A percentile compares a stretch with the other conserved stretches of the same genome.
Conservation (phyloP, 2,797 vertebrate species). For the Emydoidea blandingii region DNA sequence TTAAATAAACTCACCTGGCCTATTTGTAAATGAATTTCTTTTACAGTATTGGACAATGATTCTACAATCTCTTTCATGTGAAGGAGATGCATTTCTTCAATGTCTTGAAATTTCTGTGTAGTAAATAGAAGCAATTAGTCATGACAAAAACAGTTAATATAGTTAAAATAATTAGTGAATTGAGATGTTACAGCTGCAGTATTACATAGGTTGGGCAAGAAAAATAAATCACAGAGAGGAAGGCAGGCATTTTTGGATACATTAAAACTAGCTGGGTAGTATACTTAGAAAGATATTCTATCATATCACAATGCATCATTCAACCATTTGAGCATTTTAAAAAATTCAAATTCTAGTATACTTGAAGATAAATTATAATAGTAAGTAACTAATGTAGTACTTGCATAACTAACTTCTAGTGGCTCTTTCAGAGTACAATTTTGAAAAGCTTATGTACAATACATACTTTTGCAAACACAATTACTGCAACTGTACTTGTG, state of each 20-base stretch:
- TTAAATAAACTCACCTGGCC: constrained; percentile 89
- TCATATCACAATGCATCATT: neutral
- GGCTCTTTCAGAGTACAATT: neutral
- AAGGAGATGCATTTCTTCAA: constrained; percentile 94
- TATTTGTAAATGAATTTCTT: constrained; percentile 94
- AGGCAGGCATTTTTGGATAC: neutral
- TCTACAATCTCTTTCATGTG: constrained; percentile 96
- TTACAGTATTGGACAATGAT: constrained; percentile 91
- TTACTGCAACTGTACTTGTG: neutral
- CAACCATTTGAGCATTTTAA: neutral
- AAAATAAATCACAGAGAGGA: neutral
- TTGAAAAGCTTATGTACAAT: neutral
- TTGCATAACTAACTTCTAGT: neutral
- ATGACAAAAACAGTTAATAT: neutral
- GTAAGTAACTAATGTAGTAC: neutral
- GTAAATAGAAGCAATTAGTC: constrained; percentile 61
- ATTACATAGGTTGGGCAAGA: neutral
- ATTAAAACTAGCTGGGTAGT: neutral
- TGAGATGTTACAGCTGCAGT: neutral
- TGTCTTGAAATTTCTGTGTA: constrained; percentile 96
- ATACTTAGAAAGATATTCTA: neutral
- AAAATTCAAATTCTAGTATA: neutral
- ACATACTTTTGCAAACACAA: neutral
- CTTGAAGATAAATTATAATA: neutral
- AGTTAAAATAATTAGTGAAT: neutral